Percentiles rank a stretch among this genome's conserved stretches.
Evolutionary conservation across 37 sponge, comb jelly and placozoan species (phyloP).

Genomic region (Trichoplax adhaerens): DNA sequence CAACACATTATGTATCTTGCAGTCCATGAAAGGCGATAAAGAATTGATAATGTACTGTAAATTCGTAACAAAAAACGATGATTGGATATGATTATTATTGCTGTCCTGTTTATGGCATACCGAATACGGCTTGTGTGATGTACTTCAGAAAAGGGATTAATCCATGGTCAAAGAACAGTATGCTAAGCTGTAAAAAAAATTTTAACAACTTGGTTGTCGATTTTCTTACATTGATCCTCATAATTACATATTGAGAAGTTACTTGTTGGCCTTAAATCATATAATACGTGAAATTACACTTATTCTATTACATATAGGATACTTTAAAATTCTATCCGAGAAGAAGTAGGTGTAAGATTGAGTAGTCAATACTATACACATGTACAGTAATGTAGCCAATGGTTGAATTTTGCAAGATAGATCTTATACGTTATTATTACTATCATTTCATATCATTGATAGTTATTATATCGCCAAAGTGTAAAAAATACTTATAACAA

Average conservation of each 20-base stretch:
- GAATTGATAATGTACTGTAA: neutral
- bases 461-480: too few relatives aligned
- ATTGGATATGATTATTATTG: neutral
- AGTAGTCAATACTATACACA: too few relatives aligned
- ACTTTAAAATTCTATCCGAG: too few relatives aligned
- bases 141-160: constrained; percentile 24
- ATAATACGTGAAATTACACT: too few relatives aligned
- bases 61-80: neutral
- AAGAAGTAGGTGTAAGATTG: too few relatives aligned
- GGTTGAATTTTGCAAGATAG: too few relatives aligned
- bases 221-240: neutral
- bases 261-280: neutral
- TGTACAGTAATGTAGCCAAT: too few relatives aligned
- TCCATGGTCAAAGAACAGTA: constrained; percentile 34
- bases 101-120: constrained; percentile 1
- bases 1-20: neutral
- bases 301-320: neutral
- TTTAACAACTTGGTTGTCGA: neutral
- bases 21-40: constrained; percentile 15
- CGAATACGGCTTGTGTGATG: constrained; percentile 4
- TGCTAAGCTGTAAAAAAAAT: constrained; percentile 21
- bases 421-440: too few relatives aligned
- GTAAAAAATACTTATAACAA: too few relatives aligned
- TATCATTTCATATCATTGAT: too few relatives aligned
- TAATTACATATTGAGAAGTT: neutral